Evolutionary conservation across 1,140 invertebrate species (phyloP).

Genomic region (Diorhabda carinulata): DNA sequence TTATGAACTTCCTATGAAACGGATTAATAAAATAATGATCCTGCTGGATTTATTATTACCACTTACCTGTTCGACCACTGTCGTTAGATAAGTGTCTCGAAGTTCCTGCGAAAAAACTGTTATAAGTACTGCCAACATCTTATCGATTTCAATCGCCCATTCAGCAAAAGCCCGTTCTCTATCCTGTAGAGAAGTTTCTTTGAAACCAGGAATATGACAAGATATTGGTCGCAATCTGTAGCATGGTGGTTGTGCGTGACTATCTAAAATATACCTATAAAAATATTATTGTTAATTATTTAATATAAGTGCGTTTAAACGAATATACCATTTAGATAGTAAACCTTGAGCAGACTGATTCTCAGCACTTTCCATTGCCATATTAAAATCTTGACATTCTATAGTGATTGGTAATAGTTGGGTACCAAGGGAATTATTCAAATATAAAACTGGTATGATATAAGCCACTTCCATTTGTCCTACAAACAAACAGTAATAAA

Average conservation of each 20-base stretch:
- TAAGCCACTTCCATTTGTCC: constrained; percentile 68
- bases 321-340: constrained; percentile 63
- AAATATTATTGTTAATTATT: background rate
- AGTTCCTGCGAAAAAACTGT: constrained; percentile 68
- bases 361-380: constrained; percentile 61
- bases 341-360: constrained; percentile 51
- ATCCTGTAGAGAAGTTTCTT: constrained; percentile 48
- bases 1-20: constrained; percentile 66
- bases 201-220: constrained; percentile 54
- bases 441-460: constrained; percentile 69
- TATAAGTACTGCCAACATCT: constrained; percentile 63
- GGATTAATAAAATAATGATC: background rate
- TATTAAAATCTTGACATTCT: constrained; percentile 72
- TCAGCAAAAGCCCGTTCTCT: constrained; percentile 52
- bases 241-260: constrained; percentile 65
- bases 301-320: background rate
- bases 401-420: constrained; percentile 72
- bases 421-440: constrained; percentile 69
- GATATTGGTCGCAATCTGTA: constrained; percentile 65
- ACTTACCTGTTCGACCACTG: constrained; percentile 70
- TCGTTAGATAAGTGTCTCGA: constrained; percentile 73
- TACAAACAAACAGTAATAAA: constrained; percentile 35
- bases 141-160: constrained; percentile 59
- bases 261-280: constrained; percentile 47
- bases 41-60: too few species aligned